Evolutionary conservation across 2,888 invertebrate genomes (phyloP), one percentile per base, ranked within the genome.

Genomic region (Dermolepida albohirtum): DNA sequence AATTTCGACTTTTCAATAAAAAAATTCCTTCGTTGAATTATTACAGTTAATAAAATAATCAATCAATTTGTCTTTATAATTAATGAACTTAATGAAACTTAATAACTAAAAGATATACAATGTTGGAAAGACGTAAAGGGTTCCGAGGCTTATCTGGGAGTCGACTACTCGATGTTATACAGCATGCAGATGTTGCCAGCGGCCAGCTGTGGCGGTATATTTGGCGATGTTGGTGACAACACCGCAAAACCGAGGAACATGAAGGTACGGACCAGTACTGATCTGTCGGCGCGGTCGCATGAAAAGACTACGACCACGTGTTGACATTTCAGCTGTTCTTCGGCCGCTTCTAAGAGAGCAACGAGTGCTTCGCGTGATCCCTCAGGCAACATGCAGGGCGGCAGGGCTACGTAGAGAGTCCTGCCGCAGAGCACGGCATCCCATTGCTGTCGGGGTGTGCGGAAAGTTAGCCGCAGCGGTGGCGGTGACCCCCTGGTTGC

Each of bases 291-390:
- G 64, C 95, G 90, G 79, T 92, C 90, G 43, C 78, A 78, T 27
- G 80, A 73, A 71, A 83, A 82, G 14, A 83, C 89, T 71, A 92
- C 88, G 74, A 92, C 87, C 78, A 94, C 92, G 80, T 92, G 90
- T 75, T 88, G 88, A 82, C 95, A 95, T 71, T 90, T 90, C 64
- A 98, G 89, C 72, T 92, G 90, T 81, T 98, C 97, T 83, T 98
- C 98, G 64, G 97, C 97, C 81, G 96, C 97, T 87, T 98, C 98
- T 77, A 98, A 86, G 64, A 98, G 88, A 52, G 95, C 91, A 78
- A 98, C 91, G 85, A 98, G 96, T 74, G 95, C 95, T 85, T 98
- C 96, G 85, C 97, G 96, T 76, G 97, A 97, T 76, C 97, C 94
- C 78, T 93, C 96, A 4, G 95, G 93, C 73, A 94, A 89, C 73